Base-by-base conservation (phyloP, 2,888 invertebrate species). In the Allacma fusca region DNA sequence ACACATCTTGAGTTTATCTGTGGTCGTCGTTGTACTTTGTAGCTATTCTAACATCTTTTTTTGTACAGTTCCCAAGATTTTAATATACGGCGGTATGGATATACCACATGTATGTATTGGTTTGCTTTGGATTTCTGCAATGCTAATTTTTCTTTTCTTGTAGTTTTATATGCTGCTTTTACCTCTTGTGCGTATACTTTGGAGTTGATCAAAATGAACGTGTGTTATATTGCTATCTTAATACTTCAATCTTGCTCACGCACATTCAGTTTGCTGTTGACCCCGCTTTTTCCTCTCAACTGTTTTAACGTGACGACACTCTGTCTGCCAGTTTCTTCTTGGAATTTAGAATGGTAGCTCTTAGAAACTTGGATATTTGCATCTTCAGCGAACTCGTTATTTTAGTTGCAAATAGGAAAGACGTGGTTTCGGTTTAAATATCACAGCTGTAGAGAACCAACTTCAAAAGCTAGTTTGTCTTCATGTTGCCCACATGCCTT, bases 261-360 rank as follows among this genome's bases (percentile, higher is more conserved):
- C 44, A 70, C 70, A 70, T 70, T 70, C 43, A 29, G n/a, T 57
- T 72, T 28, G 57, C 50, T 72, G 72, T 72, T 72, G 72, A 72
- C 72, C 72, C 57, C 72, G 28, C 72, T 26, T 44, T 57, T 24
- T 28, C 34, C 43, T 12, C 19, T 16, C 29, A 16, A 13, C 67
- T 26, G n/a, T 29, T 29, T 16, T 34, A 34, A 72, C 26, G 12
- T 34, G 72, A 72, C 72, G 72, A 72, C 72, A 57, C 12, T 57
- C 57, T 29, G 72, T 72, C 72, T 72, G 72, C 57, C 26, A 28
- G 29, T 67, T 29, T 16, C 29, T 64, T 64, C 23, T 64, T 57
- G 5, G 57, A 57, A 9, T 57, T 19, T 21, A 21, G 7, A 4
- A 34, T 34, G 34, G 34, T 34, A 34, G 34, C 9, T 34, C 34